These are phyloP conservation scores for Deroplatys truncata DNA, from an alignment of 2,888 invertebrate genomes.

Conservation along the genomic window DNA sequence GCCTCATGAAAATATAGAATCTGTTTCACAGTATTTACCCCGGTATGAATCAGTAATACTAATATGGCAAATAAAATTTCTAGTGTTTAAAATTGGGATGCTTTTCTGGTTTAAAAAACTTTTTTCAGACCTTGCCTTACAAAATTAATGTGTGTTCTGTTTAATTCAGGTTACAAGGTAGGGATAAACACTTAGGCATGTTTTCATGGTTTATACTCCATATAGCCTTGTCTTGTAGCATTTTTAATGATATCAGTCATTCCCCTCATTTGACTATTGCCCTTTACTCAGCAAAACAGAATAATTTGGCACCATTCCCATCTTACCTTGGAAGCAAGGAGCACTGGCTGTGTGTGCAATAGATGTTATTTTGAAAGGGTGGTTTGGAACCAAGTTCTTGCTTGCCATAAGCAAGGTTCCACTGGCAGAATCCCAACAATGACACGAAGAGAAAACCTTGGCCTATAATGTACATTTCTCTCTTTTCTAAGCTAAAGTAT, in stretches of 20 bases:
- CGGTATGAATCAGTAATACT: too few species aligned
- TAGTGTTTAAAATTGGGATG: too few species aligned
- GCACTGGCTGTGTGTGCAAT: neutral
- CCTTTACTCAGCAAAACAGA: neutral
- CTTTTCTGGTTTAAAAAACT: too few species aligned
- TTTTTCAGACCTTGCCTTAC: too few species aligned
- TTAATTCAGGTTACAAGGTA: too few species aligned
- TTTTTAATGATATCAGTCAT: neutral
- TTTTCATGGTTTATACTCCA: neutral
- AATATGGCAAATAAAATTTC: too few species aligned
- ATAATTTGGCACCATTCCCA: neutral
- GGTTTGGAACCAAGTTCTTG: neutral
- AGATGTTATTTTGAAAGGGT: neutral
- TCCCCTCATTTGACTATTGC: neutral
- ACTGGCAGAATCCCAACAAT: neutral
- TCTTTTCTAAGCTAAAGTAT: neutral
- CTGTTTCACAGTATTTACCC: too few species aligned
- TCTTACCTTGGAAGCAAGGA: neutral
- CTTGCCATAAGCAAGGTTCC: neutral
- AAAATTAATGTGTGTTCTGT: too few species aligned
- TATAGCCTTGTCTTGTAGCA: neutral
- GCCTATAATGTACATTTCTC: neutral
- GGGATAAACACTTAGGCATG: neutral
- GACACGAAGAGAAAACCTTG: neutral
- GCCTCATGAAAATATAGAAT: too few species aligned